Percentiles rank a stretch among this genome's conserved stretches.
These are phyloP conservation scores for Semnornis frantzii DNA, from an alignment of 2,113 vertebrate genomes.

Conservation along the genomic window DNA sequence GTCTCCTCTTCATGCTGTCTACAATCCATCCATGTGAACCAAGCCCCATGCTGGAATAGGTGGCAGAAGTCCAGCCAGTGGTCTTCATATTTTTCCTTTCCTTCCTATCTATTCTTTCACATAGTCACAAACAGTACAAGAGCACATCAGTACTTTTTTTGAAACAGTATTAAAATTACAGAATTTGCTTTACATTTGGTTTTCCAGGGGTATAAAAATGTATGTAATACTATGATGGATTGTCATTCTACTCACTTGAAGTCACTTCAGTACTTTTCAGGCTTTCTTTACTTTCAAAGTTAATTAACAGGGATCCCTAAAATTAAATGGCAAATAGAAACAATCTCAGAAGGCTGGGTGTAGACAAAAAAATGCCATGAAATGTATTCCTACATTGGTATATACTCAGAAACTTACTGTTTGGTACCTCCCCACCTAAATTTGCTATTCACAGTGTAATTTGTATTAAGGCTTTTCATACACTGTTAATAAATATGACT, in stretches of 20 bases:
- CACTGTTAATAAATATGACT: neutral
- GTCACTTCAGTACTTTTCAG: constrained; percentile 46
- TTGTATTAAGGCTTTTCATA: neutral
- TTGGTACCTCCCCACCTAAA: neutral
- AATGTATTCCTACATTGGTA: neutral
- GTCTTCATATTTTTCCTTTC: neutral
- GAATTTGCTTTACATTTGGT: neutral
- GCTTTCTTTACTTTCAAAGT: constrained; percentile 30
- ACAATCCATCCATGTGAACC: neutral
- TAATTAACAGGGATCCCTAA: constrained; percentile 60
- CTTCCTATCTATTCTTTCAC: neutral
- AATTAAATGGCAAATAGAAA: constrained; percentile 23
- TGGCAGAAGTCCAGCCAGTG: neutral
- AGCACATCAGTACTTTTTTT: neutral
- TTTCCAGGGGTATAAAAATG: neutral
- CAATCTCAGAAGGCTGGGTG: neutral
- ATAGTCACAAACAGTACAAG: neutral
- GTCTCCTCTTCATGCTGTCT: neutral
- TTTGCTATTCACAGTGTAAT: neutral
- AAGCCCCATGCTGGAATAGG: neutral
- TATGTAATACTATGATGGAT: neutral
- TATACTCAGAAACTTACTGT: neutral
- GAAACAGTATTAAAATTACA: neutral
- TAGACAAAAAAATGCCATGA: neutral
- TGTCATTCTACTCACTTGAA: constrained; percentile 70